Percentiles rank a stretch among this genome's conserved stretches.
Conservation (phyloP, 2,113 vertebrate genomes). For the Trichechus manatus region DNA sequence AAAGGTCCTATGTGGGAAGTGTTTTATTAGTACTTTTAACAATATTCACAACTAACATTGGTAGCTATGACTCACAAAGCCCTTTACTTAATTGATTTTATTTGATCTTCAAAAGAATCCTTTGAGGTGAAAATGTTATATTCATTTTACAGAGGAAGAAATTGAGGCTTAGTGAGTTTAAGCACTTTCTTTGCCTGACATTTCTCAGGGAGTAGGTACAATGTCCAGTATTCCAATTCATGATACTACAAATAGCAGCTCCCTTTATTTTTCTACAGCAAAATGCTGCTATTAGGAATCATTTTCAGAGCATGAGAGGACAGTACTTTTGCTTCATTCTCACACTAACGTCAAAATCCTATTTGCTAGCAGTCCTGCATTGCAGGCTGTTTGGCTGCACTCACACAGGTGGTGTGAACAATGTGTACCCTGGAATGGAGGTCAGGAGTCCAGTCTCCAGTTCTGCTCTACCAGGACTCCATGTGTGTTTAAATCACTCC, state of each 20-base stretch:
- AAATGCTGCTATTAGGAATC: not conserved
- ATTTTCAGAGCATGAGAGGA: not conserved
- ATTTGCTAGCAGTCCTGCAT: not conserved
- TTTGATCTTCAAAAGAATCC: not conserved
- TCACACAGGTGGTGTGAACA: not conserved
- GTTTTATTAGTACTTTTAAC: constrained; percentile 17
- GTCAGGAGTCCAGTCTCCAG: not conserved
- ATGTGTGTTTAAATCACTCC: not conserved
- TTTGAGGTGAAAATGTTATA: not conserved
- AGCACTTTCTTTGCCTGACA: not conserved
- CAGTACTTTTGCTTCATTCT: not conserved
- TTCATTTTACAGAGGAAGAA: not conserved
- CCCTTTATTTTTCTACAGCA: not conserved
- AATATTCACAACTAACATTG: not conserved
- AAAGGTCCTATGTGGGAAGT: not conserved
- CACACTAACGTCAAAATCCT: not conserved
- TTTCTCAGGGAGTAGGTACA: not conserved
- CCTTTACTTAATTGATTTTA: constrained; percentile 27
- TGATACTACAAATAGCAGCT: not conserved
- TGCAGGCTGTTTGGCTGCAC: not conserved
- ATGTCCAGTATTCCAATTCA: not conserved
- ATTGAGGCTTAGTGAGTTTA: not conserved
- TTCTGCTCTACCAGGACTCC: not conserved
- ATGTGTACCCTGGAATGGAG: not conserved
- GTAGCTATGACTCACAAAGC: not conserved